Percentiles rank a stretch among this genome's conserved stretches.
Evolutionary conservation across 2,797 vertebrate species (phyloP).

Genomic region (Acanthurus tractus): DNA sequence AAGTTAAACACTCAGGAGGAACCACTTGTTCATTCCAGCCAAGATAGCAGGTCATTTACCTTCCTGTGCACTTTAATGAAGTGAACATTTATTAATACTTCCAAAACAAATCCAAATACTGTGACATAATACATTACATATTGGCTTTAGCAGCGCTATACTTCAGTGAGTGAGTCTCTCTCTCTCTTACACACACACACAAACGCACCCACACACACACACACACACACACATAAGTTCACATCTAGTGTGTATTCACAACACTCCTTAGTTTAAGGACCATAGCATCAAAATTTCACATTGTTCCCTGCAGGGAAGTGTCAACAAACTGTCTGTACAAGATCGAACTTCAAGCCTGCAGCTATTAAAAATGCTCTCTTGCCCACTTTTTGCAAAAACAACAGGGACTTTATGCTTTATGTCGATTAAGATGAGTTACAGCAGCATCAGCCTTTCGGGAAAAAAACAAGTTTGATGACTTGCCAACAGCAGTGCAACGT

Average conservation of each 20-base stretch:
- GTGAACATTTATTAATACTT: constrained; percentile 66
- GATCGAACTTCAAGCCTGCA: constrained; percentile 13
- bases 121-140: constrained; percentile 60
- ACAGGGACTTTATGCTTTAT: constrained; percentile 38
- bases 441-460: constrained; percentile 38
- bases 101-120: constrained; percentile 62
- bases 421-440: constrained; percentile 45
- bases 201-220: not conserved
- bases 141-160: constrained; percentile 76
- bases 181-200: not conserved
- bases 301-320: constrained; percentile 54
- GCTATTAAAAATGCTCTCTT: constrained; percentile 15
- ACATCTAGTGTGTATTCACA: constrained; percentile 18
- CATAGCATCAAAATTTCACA: constrained; percentile 48
- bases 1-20: constrained; percentile 19
- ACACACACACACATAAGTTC: constrained; percentile 14
- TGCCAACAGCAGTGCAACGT: constrained; percentile 29
- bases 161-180: constrained; percentile 48
- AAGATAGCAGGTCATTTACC: constrained; percentile 29
- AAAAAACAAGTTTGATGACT: constrained; percentile 19
- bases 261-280: constrained; percentile 31
- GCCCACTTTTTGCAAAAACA: constrained; percentile 18
- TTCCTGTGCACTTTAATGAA: constrained; percentile 37
- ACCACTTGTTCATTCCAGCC: constrained; percentile 12
- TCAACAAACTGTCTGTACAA: constrained; percentile 35